A percentile compares a stretch with the other conserved stretches of the same genome.
These are phyloP conservation scores for Gobionotothen gibberifrons DNA, from an alignment of 2,797 vertebrate species.

Conservation along the genomic window DNA sequence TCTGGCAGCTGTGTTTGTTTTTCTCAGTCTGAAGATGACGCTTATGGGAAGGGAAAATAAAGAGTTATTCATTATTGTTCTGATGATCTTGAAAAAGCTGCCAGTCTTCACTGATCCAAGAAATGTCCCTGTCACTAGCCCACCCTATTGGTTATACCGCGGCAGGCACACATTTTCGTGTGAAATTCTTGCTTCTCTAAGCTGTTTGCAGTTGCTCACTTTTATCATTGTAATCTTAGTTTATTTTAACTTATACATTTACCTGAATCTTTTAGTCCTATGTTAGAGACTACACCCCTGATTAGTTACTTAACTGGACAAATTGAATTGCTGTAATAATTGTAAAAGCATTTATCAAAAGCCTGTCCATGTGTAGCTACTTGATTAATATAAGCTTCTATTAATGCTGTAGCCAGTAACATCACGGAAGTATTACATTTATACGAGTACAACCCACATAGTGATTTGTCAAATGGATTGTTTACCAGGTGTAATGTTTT, in stretches of 20 bases:
- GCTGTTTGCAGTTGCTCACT: slow-evolving; percentile 13
- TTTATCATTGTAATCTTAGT: neutral
- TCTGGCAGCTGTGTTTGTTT: slow-evolving; percentile 40
- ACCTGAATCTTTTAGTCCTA: neutral
- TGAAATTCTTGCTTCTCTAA: neutral
- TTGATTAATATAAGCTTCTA: neutral
- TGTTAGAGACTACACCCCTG: neutral
- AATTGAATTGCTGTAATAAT: neutral
- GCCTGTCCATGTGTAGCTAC: neutral
- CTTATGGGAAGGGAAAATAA: slow-evolving; percentile 27
- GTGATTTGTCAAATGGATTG: neutral
- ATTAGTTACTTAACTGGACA: neutral
- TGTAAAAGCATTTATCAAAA: too few relatives aligned
- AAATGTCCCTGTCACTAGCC: slow-evolving; percentile 2
- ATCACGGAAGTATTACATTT: neutral
- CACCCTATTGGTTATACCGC: slow-evolving; percentile 29
- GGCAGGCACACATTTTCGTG: neutral
- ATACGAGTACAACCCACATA: neutral
- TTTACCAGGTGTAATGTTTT: neutral
- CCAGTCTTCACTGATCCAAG: slow-evolving; percentile 11
- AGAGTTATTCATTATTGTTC: slow-evolving; percentile 22
- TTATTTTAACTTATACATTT: neutral
- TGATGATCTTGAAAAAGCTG: slow-evolving; percentile 34
- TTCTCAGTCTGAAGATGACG: slow-evolving; percentile 22
- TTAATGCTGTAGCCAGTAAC: neutral